phyloP scores from a whole-genome alignment of 1,140 invertebrate species.

The Drosophila tristis region DNA sequence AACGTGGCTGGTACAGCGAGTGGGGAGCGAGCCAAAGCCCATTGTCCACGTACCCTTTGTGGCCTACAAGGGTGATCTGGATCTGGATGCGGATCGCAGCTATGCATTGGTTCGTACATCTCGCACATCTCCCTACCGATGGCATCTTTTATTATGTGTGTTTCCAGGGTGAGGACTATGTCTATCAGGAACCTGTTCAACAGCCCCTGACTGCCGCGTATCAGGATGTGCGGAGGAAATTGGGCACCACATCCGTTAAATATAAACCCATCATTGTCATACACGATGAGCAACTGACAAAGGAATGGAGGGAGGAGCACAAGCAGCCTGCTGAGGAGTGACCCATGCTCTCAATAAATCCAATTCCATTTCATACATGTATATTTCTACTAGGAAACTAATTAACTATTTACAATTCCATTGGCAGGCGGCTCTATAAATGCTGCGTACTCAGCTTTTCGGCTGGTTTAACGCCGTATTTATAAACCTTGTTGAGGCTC shows the following conservation, averaged over 20 bases:
- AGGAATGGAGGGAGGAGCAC: not conserved
- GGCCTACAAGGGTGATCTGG: constrained; percentile 49
- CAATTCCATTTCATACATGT: too few species aligned
- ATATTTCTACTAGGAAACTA: not conserved
- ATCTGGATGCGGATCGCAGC: constrained; percentile 58
- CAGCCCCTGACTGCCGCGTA: constrained; percentile 65
- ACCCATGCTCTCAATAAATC: not conserved
- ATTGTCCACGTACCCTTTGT: constrained; percentile 60
- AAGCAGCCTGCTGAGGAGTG: not conserved
- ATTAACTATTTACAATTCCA: constrained; percentile 27
- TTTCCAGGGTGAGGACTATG: constrained; percentile 50
- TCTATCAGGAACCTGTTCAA: constrained; percentile 52
- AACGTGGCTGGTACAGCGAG: constrained; percentile 10
- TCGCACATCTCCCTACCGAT: too few species aligned
- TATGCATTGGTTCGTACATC: constrained; percentile 47
- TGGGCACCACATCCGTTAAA: constrained; percentile 29
- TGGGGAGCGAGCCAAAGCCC: constrained; percentile 7
- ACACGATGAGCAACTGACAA: constrained; percentile 29
- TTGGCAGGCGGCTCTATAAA: constrained; percentile 24
- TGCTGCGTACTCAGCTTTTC: constrained; percentile 49
- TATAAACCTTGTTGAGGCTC: constrained; percentile 78
- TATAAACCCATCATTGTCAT: constrained; percentile 32
- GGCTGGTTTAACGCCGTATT: constrained; percentile 75
- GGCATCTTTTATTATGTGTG: not conserved
- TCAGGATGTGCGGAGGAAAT: constrained; percentile 58